Evolutionary conservation across 2,888 invertebrate genomes (phyloP), one percentile per base, ranked within the genome.

Genomic region (Clepsis dumicolana): DNA sequence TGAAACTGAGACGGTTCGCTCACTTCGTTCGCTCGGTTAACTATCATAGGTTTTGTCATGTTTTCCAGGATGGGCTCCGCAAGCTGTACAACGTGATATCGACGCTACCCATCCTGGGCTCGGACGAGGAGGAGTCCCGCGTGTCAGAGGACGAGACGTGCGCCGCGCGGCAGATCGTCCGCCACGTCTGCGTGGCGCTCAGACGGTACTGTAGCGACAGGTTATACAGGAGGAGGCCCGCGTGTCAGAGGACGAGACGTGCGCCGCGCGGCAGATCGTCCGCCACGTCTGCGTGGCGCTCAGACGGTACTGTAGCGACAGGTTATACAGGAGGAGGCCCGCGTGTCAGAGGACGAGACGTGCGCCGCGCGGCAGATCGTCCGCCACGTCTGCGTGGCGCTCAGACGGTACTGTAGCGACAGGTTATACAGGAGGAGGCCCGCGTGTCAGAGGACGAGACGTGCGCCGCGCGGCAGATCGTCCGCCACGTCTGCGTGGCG

Each of bases 81-180:
- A 98, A 98, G 84, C 93, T 99, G 1, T 97, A 98, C 89, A 99
- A 99, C 94, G 98, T 99, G 81, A 97, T 98, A 84, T 94, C 98
- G 32, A 98, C 98, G 0, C 94, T 99, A 64, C 97, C 97, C 14
- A 97, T 99, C 72, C 93, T 96, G 61, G 96, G 96, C n/a, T 95
- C 96, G 16, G 96, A 97, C 62, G 96, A 97, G 60, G 93, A 93
- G 68, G 91, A 91, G 74, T 82, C 90, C 1, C 80, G 88, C 1
- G 91, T 93, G 21, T 88, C 92, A 32, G 98, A 99, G 77, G 99
- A 99, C 84, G 97, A 97, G 85, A 96, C 98, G 70, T 98, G 97
- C 84, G 97, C 98, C 2, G 97, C 97, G 24, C 89, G 98, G 0
- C 98, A 99, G 91, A 96, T 98, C 64, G 97, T 98, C 0, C 64